Percentiles rank a stretch among this genome's conserved stretches.
phyloP scores from a whole-genome alignment of 2,888 invertebrate species.

The Agriopis marginaria region DNA sequence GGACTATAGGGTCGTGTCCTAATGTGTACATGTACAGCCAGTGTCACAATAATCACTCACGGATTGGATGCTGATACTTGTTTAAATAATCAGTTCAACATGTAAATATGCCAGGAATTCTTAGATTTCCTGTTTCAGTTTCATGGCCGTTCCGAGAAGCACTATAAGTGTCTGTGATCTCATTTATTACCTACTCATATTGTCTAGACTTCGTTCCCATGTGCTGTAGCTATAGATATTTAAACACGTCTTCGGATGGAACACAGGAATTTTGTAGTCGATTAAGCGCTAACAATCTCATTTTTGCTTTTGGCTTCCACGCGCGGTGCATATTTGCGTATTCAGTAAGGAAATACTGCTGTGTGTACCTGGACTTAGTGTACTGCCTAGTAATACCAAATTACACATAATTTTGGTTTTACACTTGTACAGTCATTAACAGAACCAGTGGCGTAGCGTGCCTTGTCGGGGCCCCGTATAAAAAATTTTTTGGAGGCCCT shows the following conservation, averaged over 20 bases:
- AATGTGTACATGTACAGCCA: not conserved
- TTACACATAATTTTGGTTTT: not conserved
- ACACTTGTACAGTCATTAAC: not conserved
- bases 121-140: constrained; percentile 51
- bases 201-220: constrained; percentile 43
- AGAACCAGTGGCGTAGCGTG: too few relatives aligned
- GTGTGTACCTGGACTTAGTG: not conserved
- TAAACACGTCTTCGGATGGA: not conserved
- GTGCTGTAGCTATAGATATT: constrained; percentile 20
- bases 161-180: constrained; percentile 50
- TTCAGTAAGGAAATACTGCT: too few relatives aligned
- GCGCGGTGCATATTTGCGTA: not conserved
- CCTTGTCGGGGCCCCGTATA: too few relatives aligned
- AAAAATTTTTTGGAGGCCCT: too few relatives aligned
- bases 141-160: constrained; percentile 47
- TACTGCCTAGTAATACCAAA: not conserved
- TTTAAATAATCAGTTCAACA: constrained; percentile 21
- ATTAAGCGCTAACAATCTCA: too few relatives aligned
- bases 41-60: not conserved
- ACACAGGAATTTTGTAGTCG: too few relatives aligned
- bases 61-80: not conserved
- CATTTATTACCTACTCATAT: constrained; percentile 44
- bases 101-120: constrained; percentile 36
- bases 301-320: too few relatives aligned
- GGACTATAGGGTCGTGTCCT: too few relatives aligned